Conservation (phyloP, 2,113 vertebrate species). For the Campylomormyrus tamandua region DNA sequence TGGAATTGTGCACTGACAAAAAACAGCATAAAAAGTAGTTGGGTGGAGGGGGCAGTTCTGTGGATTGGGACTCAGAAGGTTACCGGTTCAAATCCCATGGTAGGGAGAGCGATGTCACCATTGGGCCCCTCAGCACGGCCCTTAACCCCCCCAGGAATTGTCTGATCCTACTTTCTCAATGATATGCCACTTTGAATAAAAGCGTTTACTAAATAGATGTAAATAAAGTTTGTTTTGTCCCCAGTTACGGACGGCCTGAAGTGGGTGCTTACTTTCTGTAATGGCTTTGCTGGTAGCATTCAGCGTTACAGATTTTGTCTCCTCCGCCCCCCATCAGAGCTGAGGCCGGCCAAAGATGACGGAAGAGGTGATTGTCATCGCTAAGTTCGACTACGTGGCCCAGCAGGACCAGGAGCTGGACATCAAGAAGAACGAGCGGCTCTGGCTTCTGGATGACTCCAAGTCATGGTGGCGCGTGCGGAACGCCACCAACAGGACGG, state of each 20-base stretch:
- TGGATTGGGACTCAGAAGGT: background rate
- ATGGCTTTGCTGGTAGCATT: background rate
- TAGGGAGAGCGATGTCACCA: background rate
- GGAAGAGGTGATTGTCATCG: conserved; percentile 84
- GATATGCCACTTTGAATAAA: background rate
- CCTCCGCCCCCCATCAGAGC: conserved; percentile 39
- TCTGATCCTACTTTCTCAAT: background rate
- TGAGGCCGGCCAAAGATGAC: conserved; percentile 70
- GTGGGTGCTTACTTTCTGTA: background rate
- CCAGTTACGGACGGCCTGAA: background rate
- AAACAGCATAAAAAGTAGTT: background rate
- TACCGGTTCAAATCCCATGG: background rate
- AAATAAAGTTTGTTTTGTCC: background rate
- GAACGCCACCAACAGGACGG: conserved; percentile 82
- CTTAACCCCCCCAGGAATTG: background rate
- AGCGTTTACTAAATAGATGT: background rate
- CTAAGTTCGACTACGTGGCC: conserved; percentile 87
- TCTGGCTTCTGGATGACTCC: conserved; percentile 83
- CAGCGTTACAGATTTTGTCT: no score
- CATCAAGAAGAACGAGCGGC: conserved; percentile 89
- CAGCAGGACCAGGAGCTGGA: conserved; percentile 89
- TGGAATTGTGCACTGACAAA: background rate
- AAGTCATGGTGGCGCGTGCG: conserved; percentile 88
- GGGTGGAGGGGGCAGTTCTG: background rate
- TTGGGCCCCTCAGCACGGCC: background rate